Base-by-base conservation (phyloP, 37 sponge, comb jelly and placozoan genomes). In the Chondrosia reniformis region DNA sequence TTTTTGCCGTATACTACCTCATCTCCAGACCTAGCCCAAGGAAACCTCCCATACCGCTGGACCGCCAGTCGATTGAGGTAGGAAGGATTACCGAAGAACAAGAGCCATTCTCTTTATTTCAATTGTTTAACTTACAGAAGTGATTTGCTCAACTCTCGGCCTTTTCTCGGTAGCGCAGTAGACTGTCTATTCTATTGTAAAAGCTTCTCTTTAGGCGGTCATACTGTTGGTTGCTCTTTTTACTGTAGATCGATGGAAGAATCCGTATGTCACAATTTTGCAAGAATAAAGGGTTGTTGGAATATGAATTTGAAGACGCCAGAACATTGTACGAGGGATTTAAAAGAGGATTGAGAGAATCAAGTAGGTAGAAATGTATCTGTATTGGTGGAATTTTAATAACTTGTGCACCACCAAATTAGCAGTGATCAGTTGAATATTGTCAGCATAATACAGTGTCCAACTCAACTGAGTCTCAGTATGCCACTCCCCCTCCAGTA, bases 291-390 rank as follows among this genome's bases (percentile, higher is more conserved):
- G 63, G 88, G 46, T 76, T 90, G 62, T 44, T 86, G 4, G 67
- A 49, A 0, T 63, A 57, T 39, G 17, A 38, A 6, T 88, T 56
- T 73, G 89, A 90, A 8, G 91, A 92, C 36, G 83, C 84, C 34
- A 81, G 61, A 57, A 96, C 94, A 22, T 76, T 96, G 31, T 93
- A 93, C 59, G 85, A 92, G 21, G 79, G 81, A 21, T 93, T 96
- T 75, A 81, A 82, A 78, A 42, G 91, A 6, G 97, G 97, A 33
- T 72, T 76, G 39, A 85, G 84, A 32, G 77, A 83, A 31, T 85
- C 93, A 2, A 66, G 93, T 84, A 25, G 78, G 85, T 71, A 30
- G 15, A n/a, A n/a, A n/a, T n/a, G n/a, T n/a, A n/a, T n/a, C n/a
- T n/a, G n/a, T n/a, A n/a, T n/a, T 38, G 27, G 58, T 57, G 39